A percentile compares a stretch with the other conserved stretches of the same genome.
Conservation (phyloP, 2,888 invertebrate species). For the Rosalia funebris region DNA sequence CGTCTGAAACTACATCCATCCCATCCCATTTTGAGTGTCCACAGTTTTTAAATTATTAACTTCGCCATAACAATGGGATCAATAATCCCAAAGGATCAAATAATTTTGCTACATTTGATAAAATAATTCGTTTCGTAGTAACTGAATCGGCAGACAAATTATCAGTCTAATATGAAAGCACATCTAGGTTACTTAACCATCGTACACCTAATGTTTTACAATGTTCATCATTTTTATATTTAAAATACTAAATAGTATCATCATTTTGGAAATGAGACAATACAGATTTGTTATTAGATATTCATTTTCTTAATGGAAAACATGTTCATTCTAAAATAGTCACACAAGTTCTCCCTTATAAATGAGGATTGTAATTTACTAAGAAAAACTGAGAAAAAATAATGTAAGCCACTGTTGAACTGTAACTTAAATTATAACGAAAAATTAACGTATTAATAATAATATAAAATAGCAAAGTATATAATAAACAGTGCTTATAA, state of each 20-base stretch:
- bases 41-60: constrained; percentile 42
- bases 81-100: constrained; percentile 46
- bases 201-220: constrained; percentile 26
- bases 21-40: constrained; percentile 41
- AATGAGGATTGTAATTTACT: too few relatives aligned
- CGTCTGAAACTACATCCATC: constrained; percentile 36
- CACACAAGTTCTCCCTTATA: too few relatives aligned
- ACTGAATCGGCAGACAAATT: background rate
- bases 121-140: constrained; percentile 32
- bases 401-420: too few relatives aligned
- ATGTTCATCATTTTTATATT: background rate
- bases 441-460: too few relatives aligned
- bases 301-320: background rate
- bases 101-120: constrained; percentile 39
- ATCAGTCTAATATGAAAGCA: constrained; percentile 21
- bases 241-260: background rate
- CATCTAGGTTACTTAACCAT: constrained; percentile 31
- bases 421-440: too few relatives aligned
- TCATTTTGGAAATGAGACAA: background rate
- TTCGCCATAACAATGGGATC: constrained; percentile 40
- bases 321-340: background rate
- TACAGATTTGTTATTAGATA: background rate
- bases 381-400: too few relatives aligned
- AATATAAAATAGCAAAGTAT: too few relatives aligned
- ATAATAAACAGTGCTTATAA: too few relatives aligned